Percentiles rank a stretch among this genome's conserved stretches.
phyloP scores from a whole-genome alignment of 1,140 invertebrate genomes.

The Zaprionus tsacasi region DNA sequence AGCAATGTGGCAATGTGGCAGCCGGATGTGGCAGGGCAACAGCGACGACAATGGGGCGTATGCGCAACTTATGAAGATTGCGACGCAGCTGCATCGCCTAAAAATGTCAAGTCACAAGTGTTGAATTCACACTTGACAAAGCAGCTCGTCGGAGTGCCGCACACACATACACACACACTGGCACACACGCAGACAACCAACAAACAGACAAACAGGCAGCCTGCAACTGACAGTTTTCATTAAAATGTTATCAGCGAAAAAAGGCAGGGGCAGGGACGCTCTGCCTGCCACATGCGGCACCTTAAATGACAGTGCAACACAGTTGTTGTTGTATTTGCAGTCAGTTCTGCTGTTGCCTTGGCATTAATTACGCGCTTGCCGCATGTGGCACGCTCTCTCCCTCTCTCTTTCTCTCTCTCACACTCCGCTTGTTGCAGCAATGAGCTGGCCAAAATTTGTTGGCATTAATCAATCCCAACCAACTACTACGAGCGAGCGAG shows the following conservation, averaged over 20 bases:
- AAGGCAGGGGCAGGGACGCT: conserved; percentile 60
- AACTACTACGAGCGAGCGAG: conserved; percentile 20
- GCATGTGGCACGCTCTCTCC: conserved; percentile 7
- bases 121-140: conserved; percentile 82
- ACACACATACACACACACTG: neutral
- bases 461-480: conserved; percentile 40
- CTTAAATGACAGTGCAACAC: conserved; percentile 61
- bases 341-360: conserved; percentile 19
- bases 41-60: conserved; percentile 45
- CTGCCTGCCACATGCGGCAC: conserved; percentile 51
- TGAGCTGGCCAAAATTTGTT: conserved; percentile 15
- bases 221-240: conserved; percentile 80
- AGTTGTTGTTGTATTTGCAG: conserved; percentile 56
- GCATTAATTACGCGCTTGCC: conserved; percentile 64
- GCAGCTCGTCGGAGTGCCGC: conserved; percentile 42
- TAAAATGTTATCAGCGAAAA: conserved; percentile 78
- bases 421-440: neutral
- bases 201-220: conserved; percentile 19
- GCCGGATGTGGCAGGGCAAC: conserved; percentile 6
- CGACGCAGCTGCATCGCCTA: conserved; percentile 60
- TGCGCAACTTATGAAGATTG: conserved; percentile 79
- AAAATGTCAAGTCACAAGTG: conserved; percentile 82
- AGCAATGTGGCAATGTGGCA: conserved; percentile 1
- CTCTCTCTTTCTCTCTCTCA: no score
- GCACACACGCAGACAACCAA: neutral